Conservation (phyloP, 2,888 invertebrate species). For the Sialis lutaria region DNA sequence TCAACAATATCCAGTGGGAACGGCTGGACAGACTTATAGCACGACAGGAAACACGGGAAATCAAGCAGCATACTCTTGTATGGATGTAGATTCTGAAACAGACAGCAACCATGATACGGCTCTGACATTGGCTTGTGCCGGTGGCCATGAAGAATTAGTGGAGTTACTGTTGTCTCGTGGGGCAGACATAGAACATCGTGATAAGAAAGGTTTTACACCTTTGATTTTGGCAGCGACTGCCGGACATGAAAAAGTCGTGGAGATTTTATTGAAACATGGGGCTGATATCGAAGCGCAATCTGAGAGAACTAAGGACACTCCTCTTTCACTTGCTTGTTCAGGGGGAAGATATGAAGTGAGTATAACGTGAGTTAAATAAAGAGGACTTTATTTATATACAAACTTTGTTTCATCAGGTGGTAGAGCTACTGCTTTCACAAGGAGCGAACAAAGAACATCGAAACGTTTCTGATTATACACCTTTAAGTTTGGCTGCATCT, state of each 20-base stretch:
- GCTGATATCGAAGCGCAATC: constrained; percentile 99
- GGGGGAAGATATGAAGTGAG: constrained; percentile 83
- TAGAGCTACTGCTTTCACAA: constrained; percentile 72
- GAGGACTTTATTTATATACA: not conserved
- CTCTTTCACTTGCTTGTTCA: constrained; percentile 90
- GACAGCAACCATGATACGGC: constrained; percentile 99
- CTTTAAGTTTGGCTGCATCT: constrained; percentile 93
- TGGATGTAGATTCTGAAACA: constrained; percentile 95
- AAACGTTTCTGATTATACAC: constrained; percentile 98
- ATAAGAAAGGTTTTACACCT: constrained; percentile 98
- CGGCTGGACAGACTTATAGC: constrained; percentile 7
- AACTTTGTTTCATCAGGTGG: constrained; percentile 35
- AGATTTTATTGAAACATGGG: constrained; percentile 78
- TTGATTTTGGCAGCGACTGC: constrained; percentile 94
- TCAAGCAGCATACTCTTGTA: constrained; percentile 45
- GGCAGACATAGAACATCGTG: constrained; percentile 93
- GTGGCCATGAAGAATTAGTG: constrained; percentile 91
- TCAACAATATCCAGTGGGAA: not conserved
- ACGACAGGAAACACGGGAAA: constrained; percentile 13
- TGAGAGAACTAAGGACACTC: constrained; percentile 97
- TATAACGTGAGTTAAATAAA: not conserved
- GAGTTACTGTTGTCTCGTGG: constrained; percentile 79
- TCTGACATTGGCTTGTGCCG: constrained; percentile 90
- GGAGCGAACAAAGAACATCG: constrained; percentile 96
- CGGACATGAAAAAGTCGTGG: constrained; percentile 83